Evolutionary conservation across 1,140 invertebrate species (phyloP).

Genomic region (Drosophila orena): DNA sequence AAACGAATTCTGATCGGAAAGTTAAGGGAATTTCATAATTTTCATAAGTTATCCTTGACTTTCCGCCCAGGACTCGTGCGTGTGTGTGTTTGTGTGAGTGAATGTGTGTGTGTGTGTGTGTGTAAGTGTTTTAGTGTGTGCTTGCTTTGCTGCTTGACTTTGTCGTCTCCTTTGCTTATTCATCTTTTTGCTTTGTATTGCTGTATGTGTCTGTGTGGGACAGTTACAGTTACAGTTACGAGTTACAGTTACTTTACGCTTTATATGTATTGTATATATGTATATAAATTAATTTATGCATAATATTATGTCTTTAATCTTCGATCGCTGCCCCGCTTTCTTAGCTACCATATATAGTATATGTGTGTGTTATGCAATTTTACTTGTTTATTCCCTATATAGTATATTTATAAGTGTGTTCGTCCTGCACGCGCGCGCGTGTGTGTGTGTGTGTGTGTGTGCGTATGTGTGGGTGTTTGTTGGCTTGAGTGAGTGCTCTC

Average conservation of each 20-base stretch:
- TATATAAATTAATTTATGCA: conserved; percentile 70
- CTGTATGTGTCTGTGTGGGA: conserved; percentile 48
- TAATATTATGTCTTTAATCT: conserved; percentile 69
- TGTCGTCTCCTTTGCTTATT: conserved; percentile 47
- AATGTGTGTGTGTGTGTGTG: conserved; percentile 11
- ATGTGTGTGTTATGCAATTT: conserved; percentile 38
- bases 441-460: conserved; percentile 28
- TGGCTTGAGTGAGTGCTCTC: conserved; percentile 20
- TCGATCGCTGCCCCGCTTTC: conserved; percentile 48
- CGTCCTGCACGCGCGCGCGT: conserved; percentile 7
- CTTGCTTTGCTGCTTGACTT: conserved; percentile 34
- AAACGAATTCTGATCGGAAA: conserved; percentile 11
- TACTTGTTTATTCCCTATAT: conserved; percentile 52
- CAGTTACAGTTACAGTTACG: conserved; percentile 50
- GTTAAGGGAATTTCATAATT: conserved; percentile 1
- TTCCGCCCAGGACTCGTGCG: conserved; percentile 5
- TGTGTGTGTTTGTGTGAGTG: conserved; percentile 16
- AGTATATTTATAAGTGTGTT: conserved; percentile 28
- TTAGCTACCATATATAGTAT: conserved; percentile 44
- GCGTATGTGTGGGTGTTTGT: conserved; percentile 21
- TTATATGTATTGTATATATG: conserved; percentile 58
- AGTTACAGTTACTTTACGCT: conserved; percentile 62
- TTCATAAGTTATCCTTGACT: conserved; percentile 24
- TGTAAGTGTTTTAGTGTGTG: conserved; percentile 6
- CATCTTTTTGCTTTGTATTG: conserved; percentile 60